These are phyloP conservation scores for Lycaon pictus DNA, from an alignment of 2,113 vertebrate species.

Conservation along the genomic window DNA sequence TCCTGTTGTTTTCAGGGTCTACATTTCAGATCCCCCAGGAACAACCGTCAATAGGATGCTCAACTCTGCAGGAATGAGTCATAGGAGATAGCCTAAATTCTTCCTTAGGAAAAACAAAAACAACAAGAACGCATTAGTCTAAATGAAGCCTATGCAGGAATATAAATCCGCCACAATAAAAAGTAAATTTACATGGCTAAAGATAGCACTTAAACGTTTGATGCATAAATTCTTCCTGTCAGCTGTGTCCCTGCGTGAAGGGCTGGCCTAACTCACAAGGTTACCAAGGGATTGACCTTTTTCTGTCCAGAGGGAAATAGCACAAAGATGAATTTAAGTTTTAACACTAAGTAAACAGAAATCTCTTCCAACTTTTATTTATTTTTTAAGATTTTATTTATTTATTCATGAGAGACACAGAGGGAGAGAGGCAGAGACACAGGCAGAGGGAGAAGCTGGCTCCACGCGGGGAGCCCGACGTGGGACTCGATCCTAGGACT, in stretches of 20 bases:
- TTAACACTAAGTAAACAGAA: constrained; percentile 39
- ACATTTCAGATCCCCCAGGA: background rate
- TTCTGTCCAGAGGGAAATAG: constrained; percentile 11
- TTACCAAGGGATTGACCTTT: constrained; percentile 58
- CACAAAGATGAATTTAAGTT: constrained; percentile 55
- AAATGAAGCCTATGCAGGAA: constrained; percentile 7
- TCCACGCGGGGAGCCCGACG: too few relatives aligned
- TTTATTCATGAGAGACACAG: too few relatives aligned
- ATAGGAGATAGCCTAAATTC: background rate
- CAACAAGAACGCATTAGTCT: constrained; percentile 16
- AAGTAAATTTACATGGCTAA: constrained; percentile 57
- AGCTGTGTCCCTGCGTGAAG: constrained; percentile 11
- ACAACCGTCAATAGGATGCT: background rate
- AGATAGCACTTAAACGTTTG: constrained; percentile 54
- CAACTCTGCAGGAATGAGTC: background rate
- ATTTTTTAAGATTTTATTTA: too few relatives aligned
- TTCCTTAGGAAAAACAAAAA: constrained; percentile 10
- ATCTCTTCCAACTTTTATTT: background rate
- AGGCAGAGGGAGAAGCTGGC: too few relatives aligned
- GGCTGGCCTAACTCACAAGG: constrained; percentile 52
- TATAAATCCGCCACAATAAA: constrained; percentile 67
- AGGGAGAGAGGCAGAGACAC: too few relatives aligned
- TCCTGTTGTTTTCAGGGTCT: background rate
- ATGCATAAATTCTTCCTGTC: constrained; percentile 68
- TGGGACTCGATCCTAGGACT: too few relatives aligned